Evolutionary conservation across 1,140 invertebrate species (phyloP).

Genomic region (Dreissena polymorpha): DNA sequence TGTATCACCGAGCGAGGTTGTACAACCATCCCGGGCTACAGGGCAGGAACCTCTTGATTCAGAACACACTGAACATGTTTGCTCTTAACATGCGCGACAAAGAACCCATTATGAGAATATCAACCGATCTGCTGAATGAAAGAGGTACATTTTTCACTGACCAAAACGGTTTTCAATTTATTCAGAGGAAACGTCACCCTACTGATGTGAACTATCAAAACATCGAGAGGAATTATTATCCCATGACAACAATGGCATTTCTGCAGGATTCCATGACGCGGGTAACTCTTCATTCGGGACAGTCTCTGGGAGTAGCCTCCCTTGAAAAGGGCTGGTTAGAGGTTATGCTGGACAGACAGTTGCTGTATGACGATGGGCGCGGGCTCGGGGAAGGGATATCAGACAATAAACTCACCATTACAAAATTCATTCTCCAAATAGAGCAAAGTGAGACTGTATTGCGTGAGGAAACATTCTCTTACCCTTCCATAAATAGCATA

Average conservation of each 20-base stretch:
- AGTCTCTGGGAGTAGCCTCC: constrained; percentile 74
- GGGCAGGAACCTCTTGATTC: constrained; percentile 70
- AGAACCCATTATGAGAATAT: constrained; percentile 94
- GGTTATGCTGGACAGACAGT: constrained; percentile 95
- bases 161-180: constrained; percentile 96
- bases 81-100: constrained; percentile 82
- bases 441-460: constrained; percentile 53
- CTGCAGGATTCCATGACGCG: constrained; percentile 85
- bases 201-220: constrained; percentile 88
- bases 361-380: constrained; percentile 96
- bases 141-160: constrained; percentile 91
- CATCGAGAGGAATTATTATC: constrained; percentile 97
- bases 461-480: constrained; percentile 53
- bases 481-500: constrained; percentile 65
- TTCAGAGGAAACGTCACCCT: constrained; percentile 82
- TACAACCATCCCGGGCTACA: constrained; percentile 79
- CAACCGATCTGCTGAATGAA: constrained; percentile 86
- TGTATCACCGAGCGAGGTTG: constrained; percentile 88
- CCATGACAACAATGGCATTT: constrained; percentile 91
- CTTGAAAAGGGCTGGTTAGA: constrained; percentile 88
- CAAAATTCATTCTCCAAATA: constrained; percentile 68
- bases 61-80: constrained; percentile 68
- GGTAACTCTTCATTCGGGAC: constrained; percentile 71
- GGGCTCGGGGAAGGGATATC: constrained; percentile 94
- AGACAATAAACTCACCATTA: constrained; percentile 85